A percentile compares a stretch with the other conserved stretches of the same genome.
Evolutionary conservation across 2,797 vertebrate genomes (phyloP).

Genomic region (Pangasius larnaudii): DNA sequence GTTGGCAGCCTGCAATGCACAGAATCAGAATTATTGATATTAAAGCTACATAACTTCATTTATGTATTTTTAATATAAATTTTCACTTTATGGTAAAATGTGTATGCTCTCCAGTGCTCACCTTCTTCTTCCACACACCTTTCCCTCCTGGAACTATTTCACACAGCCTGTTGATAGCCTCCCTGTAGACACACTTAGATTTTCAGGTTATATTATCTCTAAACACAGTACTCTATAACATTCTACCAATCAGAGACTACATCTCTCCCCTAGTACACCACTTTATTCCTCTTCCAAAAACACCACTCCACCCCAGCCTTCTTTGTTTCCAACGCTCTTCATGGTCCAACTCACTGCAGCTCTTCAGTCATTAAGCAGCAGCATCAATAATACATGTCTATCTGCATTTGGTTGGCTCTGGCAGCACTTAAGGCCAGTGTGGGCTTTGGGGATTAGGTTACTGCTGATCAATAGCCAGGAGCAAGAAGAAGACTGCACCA

Average conservation of each 20-base stretch:
- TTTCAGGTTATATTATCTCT: background rate
- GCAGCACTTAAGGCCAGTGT: conserved; percentile 74
- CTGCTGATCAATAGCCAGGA: conserved; percentile 71
- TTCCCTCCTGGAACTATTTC: conserved; percentile 91
- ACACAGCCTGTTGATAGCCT: conserved; percentile 95
- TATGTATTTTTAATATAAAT: background rate
- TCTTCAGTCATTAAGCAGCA: conserved; percentile 77
- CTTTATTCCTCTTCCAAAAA: background rate
- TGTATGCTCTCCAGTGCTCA: conserved; percentile 55
- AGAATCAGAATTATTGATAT: background rate
- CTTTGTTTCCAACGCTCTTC: conserved; percentile 56
- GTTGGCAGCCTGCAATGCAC: conserved; percentile 78
- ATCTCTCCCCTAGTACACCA: background rate
- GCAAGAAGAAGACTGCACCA: conserved; percentile 46
- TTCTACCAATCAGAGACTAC: background rate
- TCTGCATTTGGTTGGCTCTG: conserved; percentile 61
- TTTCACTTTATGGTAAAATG: too few relatives aligned
- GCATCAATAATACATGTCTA: conserved; percentile 84
- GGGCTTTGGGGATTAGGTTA: conserved; percentile 73
- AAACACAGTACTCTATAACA: background rate
- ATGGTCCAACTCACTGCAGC: conserved; percentile 69
- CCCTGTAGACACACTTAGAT: conserved; percentile 72
- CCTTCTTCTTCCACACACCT: conserved; percentile 94
- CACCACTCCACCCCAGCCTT: conserved; percentile 3
- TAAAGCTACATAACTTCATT: background rate